Evolutionary conservation across 2,113 vertebrate genomes (phyloP), one percentile per base, ranked within the genome.

Genomic region (Chunga burmeisteri): DNA sequence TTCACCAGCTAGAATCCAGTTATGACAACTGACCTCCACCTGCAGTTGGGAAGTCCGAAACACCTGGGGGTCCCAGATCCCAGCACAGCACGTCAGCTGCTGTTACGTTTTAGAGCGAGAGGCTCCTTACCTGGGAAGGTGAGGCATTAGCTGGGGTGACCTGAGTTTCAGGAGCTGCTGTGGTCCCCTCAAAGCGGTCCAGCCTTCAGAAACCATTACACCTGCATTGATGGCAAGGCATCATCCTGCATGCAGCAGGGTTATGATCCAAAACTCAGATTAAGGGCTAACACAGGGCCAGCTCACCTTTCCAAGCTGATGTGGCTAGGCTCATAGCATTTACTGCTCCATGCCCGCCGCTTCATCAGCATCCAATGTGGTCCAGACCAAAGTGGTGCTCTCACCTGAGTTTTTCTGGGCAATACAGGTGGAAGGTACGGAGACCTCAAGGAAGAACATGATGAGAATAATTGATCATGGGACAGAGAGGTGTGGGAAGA

Each of bases 361-460:
- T 83, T 75, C 25, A 3, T 66, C 27, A 80, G 52, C 6, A 4
- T 40, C 40, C 34, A 29, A 0, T 6, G 18, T 23, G 5, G 49
- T 56, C 62, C 30, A 58, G 81, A 83, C 36, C 30, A 73, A 74
- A 93, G 36, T 6, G 25, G 11, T 56, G 10, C 36, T 86, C 53
- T 52, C 27, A 52, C 30, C 36, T 2, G 3, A 55, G 40, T n/a
- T 90, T 16, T 56, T 78, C 52, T 36, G 70, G 68, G 30, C 27
- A 50, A 44, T 10, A 68, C 6, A 46, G 21, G 15, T 49, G 19
- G 29, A 90, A 26, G 16, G 16, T 40, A 4, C 2, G 5, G 50
- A 12, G 36, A 5, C 13, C n/a, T 18, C 2, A 3, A 17, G 27
- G 14, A 67, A 92, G 11, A 27, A 0, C 16, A 15, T 6, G 6